These are phyloP conservation scores for Drosophila novamexicana DNA, from an alignment of 1,140 invertebrate species.

Conservation along the genomic window DNA sequence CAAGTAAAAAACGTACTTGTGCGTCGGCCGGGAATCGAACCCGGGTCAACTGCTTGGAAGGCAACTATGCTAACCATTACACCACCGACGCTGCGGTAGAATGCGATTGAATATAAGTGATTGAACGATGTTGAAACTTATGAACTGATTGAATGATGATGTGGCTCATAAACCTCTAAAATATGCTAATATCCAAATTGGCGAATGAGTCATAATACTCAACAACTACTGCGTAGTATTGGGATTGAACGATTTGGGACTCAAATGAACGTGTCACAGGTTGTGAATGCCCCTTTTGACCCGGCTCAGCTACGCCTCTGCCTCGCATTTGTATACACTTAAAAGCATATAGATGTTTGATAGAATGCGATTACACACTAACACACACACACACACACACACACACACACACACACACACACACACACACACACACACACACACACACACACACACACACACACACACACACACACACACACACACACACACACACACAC, in stretches of 20 bases:
- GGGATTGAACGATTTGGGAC: neutral
- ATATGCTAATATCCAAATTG: too few relatives aligned
- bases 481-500: too few relatives aligned
- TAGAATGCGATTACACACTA: slow-evolving; percentile 28
- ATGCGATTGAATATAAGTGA: too few relatives aligned
- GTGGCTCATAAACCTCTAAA: too few relatives aligned
- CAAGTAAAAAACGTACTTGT: slow-evolving; percentile 54
- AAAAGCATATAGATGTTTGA: slow-evolving; percentile 12
- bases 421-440: too few relatives aligned
- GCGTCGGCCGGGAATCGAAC: slow-evolving; percentile 97
- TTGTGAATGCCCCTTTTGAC: too few relatives aligned
- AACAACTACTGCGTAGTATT: too few relatives aligned
- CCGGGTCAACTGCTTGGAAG: slow-evolving; percentile 97
- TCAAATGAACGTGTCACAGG: neutral
- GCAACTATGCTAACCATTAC: slow-evolving; percentile 91
- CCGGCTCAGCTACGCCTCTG: slow-evolving; percentile 1
- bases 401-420: neutral
- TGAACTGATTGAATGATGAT: too few relatives aligned
- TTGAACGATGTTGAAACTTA: too few relatives aligned
- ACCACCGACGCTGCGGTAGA: slow-evolving; percentile 86
- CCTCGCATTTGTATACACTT: slow-evolving; percentile 11
- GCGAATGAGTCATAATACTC: too few relatives aligned
- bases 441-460: too few relatives aligned
- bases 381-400: neutral
- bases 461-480: too few relatives aligned